Evolutionary conservation across 2,888 invertebrate species (phyloP), one percentile per base, ranked within the genome.

Genomic region (Hermaeophaga mercurialis): DNA sequence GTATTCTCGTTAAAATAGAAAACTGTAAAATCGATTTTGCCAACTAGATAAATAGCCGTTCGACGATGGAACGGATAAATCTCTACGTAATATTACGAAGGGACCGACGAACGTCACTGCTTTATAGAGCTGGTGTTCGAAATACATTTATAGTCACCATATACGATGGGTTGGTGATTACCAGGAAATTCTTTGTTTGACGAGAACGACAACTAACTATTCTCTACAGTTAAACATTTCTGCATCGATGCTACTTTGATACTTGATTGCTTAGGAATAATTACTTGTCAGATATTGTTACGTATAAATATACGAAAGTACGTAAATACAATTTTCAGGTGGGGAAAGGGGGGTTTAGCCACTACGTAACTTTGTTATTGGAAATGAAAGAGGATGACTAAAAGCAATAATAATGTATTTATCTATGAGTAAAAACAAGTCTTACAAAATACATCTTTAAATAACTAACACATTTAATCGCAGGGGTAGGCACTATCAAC

Each of bases 11-110:
- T 61, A 61, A 56, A 59, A 56, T 59, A 59, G 56, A 56, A 58
- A 61, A 61, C 54, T 56, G 61, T 59, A 59, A 61, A 58, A 59
- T 54, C 58, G 54, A 61, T 61, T 59, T 54, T 54, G 45, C 34
- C 45, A 45, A 44, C 52, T 44, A 49, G 49, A 49, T 49, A 26
- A 50, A 46, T 56, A 49, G 49, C 38, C 24, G 55, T 26, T 50
- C 46, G 39, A 12, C n/a, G 47, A 56, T 57, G 34, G 49, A 38
- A 18, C 8, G 39, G 24, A 55, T 58, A 54, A 57, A 58, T 54
- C 58, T 46, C 11, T n/a, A 2, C 22, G 9, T 6, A 31, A 26
- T 28, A 12, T 45, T 36, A 36, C 9, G 36, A 36, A 6, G 8
- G 18, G 9, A 15, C 9, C 18, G 24, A 24, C 24, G 49, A 3